phyloP scores from a whole-genome alignment of 2,888 invertebrate species.

The Troides oblongomaculatus region DNA sequence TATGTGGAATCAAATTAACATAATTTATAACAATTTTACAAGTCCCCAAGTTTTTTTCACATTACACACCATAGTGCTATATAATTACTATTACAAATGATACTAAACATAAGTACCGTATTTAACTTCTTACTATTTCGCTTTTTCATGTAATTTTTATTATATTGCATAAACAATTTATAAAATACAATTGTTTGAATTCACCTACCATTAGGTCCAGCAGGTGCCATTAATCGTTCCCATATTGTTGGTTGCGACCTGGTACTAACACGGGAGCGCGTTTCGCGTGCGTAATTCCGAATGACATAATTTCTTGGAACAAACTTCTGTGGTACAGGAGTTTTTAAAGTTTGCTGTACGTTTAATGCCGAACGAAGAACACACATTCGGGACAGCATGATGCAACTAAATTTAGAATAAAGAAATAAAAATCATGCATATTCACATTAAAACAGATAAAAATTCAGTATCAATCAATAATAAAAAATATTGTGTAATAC shows the following conservation, averaged over 20 bases:
- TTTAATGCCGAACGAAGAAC: conserved; percentile 58
- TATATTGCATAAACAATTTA: not conserved
- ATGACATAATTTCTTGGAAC: conserved; percentile 72
- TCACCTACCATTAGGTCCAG: conserved; percentile 83
- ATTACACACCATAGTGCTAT: not conserved
- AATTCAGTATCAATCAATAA: not conserved
- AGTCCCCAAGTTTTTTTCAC: too few relatives aligned
- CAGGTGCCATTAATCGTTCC: conserved; percentile 87
- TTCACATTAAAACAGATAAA: not conserved
- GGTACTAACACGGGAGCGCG: conserved; percentile 62
- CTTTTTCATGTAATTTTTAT: not conserved
- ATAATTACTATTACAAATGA: too few relatives aligned
- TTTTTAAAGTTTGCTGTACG: conserved; percentile 58
- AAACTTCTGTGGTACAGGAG: conserved; percentile 67
- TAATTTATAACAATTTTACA: too few relatives aligned
- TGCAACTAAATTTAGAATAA: conserved; percentile 38
- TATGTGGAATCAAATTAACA: too few relatives aligned
- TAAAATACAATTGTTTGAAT: not conserved
- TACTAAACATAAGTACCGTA: too few relatives aligned
- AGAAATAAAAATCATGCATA: not conserved
- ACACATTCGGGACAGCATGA: conserved; percentile 77
- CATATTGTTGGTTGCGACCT: conserved; percentile 80
- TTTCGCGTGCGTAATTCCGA: conserved; percentile 78
- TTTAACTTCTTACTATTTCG: too few relatives aligned
- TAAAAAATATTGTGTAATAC: not conserved